phyloP scores from a whole-genome alignment of 2,888 invertebrate species.

The Oxytorus armatus region DNA sequence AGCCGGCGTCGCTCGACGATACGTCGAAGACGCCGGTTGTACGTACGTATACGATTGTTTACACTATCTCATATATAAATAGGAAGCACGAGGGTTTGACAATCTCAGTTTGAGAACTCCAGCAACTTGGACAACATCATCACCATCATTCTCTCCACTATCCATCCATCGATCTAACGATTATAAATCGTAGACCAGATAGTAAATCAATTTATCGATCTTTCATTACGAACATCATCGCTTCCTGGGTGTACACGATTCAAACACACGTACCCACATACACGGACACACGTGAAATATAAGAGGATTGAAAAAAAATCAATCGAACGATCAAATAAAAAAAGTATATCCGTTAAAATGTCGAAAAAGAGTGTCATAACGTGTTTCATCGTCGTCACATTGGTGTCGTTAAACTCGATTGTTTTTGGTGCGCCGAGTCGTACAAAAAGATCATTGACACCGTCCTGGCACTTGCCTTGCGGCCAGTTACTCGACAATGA shows the following conservation, averaged over 20 bases:
- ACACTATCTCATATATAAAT: constrained; percentile 83
- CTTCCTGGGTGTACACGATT: background rate
- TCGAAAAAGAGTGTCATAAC: constrained; percentile 36
- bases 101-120: constrained; percentile 82
- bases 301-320: background rate
- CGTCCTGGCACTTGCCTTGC: constrained; percentile 81
- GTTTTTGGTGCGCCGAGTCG: constrained; percentile 68
- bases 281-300: background rate
- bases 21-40: constrained; percentile 77
- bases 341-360: constrained; percentile 19
- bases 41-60: constrained; percentile 80
- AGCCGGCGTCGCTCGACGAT: constrained; percentile 73
- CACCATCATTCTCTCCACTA: background rate
- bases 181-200: background rate
- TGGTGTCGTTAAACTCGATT: constrained; percentile 9
- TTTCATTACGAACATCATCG: background rate
- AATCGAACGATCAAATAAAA: background rate
- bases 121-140: constrained; percentile 73
- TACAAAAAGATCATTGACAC: constrained; percentile 67
- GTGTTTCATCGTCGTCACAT: constrained; percentile 17
- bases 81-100: constrained; percentile 82
- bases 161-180: constrained; percentile 29
- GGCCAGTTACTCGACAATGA: constrained; percentile 74
- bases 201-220: background rate
- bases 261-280: background rate